Conservation (phyloP, 2,888 invertebrate species). For the Leptopterna dolabrata region DNA sequence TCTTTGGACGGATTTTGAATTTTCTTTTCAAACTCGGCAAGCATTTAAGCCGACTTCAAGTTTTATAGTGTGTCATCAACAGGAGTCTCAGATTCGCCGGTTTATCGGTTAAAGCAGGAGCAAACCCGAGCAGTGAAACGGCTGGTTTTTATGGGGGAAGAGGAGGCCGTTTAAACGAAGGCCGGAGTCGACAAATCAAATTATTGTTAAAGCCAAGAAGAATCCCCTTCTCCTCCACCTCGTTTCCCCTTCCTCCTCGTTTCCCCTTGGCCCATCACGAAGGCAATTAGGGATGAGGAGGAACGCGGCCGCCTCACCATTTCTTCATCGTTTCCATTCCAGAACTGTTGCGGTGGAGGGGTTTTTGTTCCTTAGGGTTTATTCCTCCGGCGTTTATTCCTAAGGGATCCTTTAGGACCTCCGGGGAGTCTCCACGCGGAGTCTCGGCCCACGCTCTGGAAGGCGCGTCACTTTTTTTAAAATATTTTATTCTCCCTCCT, state of each 20-base stretch:
- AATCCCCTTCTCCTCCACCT: neutral
- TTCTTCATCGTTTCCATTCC: neutral
- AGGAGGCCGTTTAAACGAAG: neutral
- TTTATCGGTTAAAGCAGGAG: neutral
- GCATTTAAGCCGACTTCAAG: neutral
- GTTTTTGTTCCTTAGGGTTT: neutral
- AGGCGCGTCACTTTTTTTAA: neutral
- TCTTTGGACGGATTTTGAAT: too few relatives aligned
- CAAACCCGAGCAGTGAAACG: neutral
- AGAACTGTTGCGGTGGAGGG: neutral
- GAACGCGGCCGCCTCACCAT: neutral
- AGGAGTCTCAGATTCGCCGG: neutral
- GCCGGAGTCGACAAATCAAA: slow-evolving; percentile 12
- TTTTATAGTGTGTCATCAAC: neutral
- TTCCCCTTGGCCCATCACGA: neutral
- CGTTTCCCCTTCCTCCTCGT: neutral
- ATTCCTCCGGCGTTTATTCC: neutral
- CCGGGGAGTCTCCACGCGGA: neutral
- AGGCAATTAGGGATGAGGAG: slow-evolving; percentile 27
- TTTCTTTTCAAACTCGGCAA: neutral
- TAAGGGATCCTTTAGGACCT: slow-evolving; percentile 8
- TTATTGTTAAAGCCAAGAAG: neutral
- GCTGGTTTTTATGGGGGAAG: neutral
- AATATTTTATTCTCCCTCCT: neutral
- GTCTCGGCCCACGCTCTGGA: neutral